Percentiles rank a stretch among this genome's conserved stretches.
phyloP scores from a whole-genome alignment of 1,140 invertebrate species.

The Ceratina australensis region DNA sequence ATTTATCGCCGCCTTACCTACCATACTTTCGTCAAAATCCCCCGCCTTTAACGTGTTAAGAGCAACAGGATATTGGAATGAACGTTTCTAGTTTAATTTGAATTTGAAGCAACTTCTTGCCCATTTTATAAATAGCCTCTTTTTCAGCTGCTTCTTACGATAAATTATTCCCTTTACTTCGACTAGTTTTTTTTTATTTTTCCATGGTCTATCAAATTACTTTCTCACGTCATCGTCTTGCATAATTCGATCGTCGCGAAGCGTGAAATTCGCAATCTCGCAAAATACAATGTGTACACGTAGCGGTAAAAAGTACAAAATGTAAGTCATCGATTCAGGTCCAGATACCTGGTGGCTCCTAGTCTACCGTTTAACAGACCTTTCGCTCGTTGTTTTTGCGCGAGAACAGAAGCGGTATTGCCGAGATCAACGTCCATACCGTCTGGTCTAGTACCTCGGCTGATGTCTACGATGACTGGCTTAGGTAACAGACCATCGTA shows the following conservation, averaged over 20 bases:
- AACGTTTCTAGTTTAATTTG: no score
- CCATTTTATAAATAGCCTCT: no score
- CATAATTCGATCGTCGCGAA: not conserved
- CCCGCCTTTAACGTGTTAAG: no score
- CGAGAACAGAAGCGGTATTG: not conserved
- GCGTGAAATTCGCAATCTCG: not conserved
- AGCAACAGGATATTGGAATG: no score
- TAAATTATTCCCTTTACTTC: not conserved
- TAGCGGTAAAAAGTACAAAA: constrained; percentile 26
- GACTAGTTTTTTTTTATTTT: no score
- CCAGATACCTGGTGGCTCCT: not conserved
- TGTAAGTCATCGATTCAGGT: constrained; percentile 11
- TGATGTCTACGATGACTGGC: not conserved
- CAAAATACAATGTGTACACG: not conserved
- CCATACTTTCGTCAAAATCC: no score
- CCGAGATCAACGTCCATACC: constrained; percentile 25
- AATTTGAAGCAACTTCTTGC: no score
- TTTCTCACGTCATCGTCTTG: constrained; percentile 3
- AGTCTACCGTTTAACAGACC: not conserved
- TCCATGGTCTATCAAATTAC: not conserved
- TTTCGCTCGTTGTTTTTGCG: constrained; percentile 29
- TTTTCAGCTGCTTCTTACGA: no score
- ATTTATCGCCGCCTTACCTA: no score
- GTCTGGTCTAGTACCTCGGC: not conserved
- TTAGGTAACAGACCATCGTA: not conserved